Evolutionary conservation across 2,113 vertebrate species (phyloP), one percentile per base, ranked within the genome.

Genomic region (Odontesthes bonariensis): DNA sequence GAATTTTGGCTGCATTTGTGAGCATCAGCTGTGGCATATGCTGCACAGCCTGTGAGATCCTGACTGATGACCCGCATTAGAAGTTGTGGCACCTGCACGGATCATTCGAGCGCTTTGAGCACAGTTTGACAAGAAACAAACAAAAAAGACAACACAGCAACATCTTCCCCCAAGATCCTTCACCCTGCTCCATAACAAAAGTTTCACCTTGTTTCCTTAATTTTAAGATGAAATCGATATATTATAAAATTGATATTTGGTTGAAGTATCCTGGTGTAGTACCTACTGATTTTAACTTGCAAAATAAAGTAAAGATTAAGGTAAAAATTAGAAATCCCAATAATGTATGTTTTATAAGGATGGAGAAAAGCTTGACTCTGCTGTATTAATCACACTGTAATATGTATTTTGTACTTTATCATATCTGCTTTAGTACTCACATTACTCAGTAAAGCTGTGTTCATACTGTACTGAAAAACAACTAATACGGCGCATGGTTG

Each of bases 51-150:
- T 65, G 73, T 62, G 49, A 52, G 72, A 63, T 85, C 79, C 74
- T 7, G 40, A 60, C 31, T 38, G 42, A 53, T 69, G 81, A 78
- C 55, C 80, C 68, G 6, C 17, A 66, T 74, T 64, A 58, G 38
- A 88, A 85, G 76, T 44, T 35, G 53, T 62, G 61, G 54, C 68
- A 80, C 64, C 78, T 75, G 61, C 68, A 70, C 42, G 6, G 19
- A 62, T 78, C 20, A 64, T 63, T 60, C 68, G 44, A 63, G 8
- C 35, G 23, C 6, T 27, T n/a, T 58, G 38, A 62, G 23, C 17
- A 35, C 53, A 65, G 47, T 69, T 58, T 54, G 11, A 31, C 47
- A 47, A 16, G 16, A 27, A 56, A 56, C 17, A 44, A 40, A 8
- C 32, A 51, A 54, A 46, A 59, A 73, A 69, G 40, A 14, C 11